Conservation (phyloP, 1,140 invertebrate species). For the Drosophila pandora region DNA sequence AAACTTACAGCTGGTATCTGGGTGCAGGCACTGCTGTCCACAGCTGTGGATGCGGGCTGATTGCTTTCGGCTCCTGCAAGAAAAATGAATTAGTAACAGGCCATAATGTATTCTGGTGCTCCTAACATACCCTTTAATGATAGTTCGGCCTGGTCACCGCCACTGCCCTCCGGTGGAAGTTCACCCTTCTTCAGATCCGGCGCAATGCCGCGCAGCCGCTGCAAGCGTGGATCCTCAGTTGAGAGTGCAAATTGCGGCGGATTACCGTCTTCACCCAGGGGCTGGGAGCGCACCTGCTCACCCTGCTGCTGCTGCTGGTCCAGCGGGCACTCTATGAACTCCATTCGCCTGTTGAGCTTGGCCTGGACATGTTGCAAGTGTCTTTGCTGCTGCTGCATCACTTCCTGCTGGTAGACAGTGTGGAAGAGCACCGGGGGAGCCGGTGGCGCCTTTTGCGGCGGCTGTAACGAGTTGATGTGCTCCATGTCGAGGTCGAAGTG, state of each 20-base stretch:
- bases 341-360: slow-evolving; percentile 66
- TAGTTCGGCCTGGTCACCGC: slow-evolving; percentile 36
- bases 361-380: slow-evolving; percentile 45
- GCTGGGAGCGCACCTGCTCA: slow-evolving; percentile 76
- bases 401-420: slow-evolving; percentile 67
- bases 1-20: slow-evolving; percentile 52
- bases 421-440: slow-evolving; percentile 72
- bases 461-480: slow-evolving; percentile 75
- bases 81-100: not conserved
- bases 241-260: slow-evolving; percentile 44
- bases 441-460: slow-evolving; percentile 76
- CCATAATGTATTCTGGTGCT: not conserved
- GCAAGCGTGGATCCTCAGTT: slow-evolving; percentile 58
- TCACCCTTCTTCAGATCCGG: slow-evolving; percentile 45
- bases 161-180: slow-evolving; percentile 28
- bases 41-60: slow-evolving; percentile 22
- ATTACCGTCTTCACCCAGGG: slow-evolving; percentile 76
- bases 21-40: slow-evolving; percentile 32
- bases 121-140: slow-evolving; percentile 44
- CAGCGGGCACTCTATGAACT: slow-evolving; percentile 49
- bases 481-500: slow-evolving; percentile 78
- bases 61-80: slow-evolving; percentile 40
- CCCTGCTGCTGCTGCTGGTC: slow-evolving; percentile 46
- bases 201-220: slow-evolving; percentile 57
- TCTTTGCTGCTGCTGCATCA: slow-evolving; percentile 49